phyloP scores from a whole-genome alignment of 2,797 vertebrate species.

The Acestrorhynchus altus region DNA sequence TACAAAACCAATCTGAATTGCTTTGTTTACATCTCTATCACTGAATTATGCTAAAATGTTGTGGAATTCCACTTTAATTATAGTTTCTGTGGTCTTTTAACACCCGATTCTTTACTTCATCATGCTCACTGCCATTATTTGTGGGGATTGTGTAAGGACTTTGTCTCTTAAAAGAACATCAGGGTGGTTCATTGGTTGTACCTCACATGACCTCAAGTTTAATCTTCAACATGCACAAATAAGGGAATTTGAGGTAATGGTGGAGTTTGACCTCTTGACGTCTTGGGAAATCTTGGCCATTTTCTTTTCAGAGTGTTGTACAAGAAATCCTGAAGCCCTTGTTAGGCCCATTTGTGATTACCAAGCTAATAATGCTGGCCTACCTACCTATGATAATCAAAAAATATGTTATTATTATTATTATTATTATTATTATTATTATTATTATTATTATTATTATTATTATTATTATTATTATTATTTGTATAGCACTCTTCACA shows the following conservation, averaged over 20 bases:
- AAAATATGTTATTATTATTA: too few species aligned
- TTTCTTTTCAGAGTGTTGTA: background rate
- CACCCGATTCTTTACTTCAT: too few species aligned
- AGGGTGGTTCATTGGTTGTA: background rate
- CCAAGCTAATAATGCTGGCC: background rate
- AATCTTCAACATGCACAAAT: constrained; percentile 21
- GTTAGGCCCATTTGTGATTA: background rate
- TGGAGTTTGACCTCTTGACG: constrained; percentile 22
- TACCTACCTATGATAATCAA: too few species aligned
- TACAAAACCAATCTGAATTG: too few species aligned
- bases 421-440: too few species aligned
- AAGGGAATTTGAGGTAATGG: background rate
- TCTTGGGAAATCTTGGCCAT: constrained; percentile 6
- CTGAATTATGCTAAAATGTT: too few species aligned
- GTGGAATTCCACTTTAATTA: too few species aligned
- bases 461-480: too few species aligned
- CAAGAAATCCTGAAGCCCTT: background rate
- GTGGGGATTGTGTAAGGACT: background rate
- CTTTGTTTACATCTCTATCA: too few species aligned
- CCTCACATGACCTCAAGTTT: constrained; percentile 7
- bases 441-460: too few species aligned
- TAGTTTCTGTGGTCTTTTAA: too few species aligned
- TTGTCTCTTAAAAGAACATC: background rate
- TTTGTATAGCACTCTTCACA: too few species aligned
- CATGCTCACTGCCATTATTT: background rate